Evolutionary conservation across 2,797 vertebrate species (phyloP), one percentile per base, ranked within the genome.

Genomic region (Neosalanx taihuensis): DNA sequence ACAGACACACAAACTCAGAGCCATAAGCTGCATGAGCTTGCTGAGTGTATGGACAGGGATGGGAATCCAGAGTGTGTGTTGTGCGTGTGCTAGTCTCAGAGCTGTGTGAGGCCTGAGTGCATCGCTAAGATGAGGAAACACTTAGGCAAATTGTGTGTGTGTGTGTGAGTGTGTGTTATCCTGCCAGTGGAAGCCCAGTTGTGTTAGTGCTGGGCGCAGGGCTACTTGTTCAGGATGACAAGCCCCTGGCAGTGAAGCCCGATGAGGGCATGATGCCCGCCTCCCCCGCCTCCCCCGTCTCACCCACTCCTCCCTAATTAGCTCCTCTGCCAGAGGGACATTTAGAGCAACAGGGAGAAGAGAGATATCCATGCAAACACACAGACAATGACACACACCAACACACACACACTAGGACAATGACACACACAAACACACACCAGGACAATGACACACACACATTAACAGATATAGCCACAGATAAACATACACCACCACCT

Each of bases 101-200:
- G 9, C 37, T 2, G 10, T 10, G 12, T 41, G 37, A 41, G 37
- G 37, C 10, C 10, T 41, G 37, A 41, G 37, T 41, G 37, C 37
- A 41, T 41, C 3, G 37, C 37, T 41, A 41, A 41, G 10, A 41
- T 41, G 65, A 64, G 51, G 68, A 73, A 64, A 73, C 71, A 73
- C 75, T 77, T 51, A 73, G 67, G 62, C 33, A 73, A 77, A 77
- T 77, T 73, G 75, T 70, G 70, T 64, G 65, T 61, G 58, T 61
- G 64, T 67, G 20, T 46, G 71, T 57, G 56, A 51, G 71, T 64
- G 9, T 13, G 67, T 64, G 59, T 62, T 63, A 13, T 41, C 41
- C 13, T 61, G 69, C 64, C 66, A 69, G 66, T 68, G 12, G 46
- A 64, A 65, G 57, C 49, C 30, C 64, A 53, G 65, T 29, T 46